Conservation (phyloP, 1,140 invertebrate genomes). For the Globodera rostochiensis region DNA sequence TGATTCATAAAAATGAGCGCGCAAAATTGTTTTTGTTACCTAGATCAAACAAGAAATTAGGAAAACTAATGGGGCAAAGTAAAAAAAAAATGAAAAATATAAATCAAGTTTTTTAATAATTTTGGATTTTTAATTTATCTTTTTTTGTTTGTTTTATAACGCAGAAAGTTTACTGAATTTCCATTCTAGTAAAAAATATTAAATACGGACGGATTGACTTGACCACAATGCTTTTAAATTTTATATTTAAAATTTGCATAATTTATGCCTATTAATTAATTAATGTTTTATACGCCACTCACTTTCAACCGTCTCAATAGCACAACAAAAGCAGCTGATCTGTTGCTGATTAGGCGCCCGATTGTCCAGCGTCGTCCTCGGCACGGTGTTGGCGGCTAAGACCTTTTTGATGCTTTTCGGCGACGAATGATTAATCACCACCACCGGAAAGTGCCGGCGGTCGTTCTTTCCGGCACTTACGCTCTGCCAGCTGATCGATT, state of each 20-base stretch:
- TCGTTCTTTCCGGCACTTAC: not conserved
- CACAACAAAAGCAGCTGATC: not conserved
- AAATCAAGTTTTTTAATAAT: no score
- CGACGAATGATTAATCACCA: not conserved
- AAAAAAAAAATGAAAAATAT: no score
- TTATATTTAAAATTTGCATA: not conserved
- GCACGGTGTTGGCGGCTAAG: constrained; percentile 6
- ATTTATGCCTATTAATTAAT: not conserved
- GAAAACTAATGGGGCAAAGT: no score
- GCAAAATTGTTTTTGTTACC: no score
- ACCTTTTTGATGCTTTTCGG: constrained; percentile 8
- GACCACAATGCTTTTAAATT: no score
- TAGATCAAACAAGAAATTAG: no score
- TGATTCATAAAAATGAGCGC: no score
- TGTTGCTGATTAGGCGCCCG: not conserved
- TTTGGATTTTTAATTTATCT: no score
- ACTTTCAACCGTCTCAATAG: not conserved
- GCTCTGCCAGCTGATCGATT: not conserved
- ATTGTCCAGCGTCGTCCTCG: not conserved
- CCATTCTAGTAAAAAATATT: no score
- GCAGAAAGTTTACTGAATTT: no score
- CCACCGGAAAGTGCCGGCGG: not conserved
- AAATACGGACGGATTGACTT: no score
- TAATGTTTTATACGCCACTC: not conserved
- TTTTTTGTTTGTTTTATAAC: no score